A percentile compares a stretch with the other conserved stretches of the same genome.
Conservation (phyloP, 2,797 vertebrate species). For the Zenarchopterus dispar region DNA sequence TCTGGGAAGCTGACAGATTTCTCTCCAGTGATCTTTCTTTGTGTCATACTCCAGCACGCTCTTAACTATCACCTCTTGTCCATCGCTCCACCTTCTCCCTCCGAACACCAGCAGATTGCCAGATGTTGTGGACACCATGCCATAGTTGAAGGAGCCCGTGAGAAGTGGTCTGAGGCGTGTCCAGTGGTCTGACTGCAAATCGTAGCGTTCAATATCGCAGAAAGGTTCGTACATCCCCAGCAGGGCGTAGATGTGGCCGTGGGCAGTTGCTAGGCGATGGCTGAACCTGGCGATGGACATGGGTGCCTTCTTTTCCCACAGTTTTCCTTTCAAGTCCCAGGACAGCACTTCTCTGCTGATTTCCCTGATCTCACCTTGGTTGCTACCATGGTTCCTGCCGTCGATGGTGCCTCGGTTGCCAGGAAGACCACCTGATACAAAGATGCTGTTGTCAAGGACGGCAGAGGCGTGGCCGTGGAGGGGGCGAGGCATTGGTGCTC, state of each 20-base stretch:
- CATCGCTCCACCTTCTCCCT: conserved; percentile 91
- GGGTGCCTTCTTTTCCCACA: conserved; percentile 86
- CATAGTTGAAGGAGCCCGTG: conserved; percentile 90
- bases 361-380: conserved; percentile 66
- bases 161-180: conserved; percentile 87
- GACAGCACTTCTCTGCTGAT: conserved; percentile 86
- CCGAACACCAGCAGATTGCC: conserved; percentile 89
- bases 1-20: conserved; percentile 87
- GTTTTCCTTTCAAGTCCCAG: conserved; percentile 67
- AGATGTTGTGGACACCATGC: conserved; percentile 82
- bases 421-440: conserved; percentile 89
- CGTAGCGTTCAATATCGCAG: conserved; percentile 93
- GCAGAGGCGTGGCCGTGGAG: conserved; percentile 89
- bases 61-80: conserved; percentile 86
- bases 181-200: conserved; percentile 86
- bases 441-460: conserved; percentile 81
- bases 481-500: conserved; percentile 78
- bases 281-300: conserved; percentile 93
- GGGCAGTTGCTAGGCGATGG: conserved; percentile 88
- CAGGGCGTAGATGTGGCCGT: conserved; percentile 88
- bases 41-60: conserved; percentile 92
- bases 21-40: conserved; percentile 89
- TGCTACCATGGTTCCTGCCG: conserved; percentile 64
- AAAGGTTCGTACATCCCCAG: conserved; percentile 93
- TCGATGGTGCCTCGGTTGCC: conserved; percentile 68